Base-by-base conservation (phyloP, 2,113 vertebrate species). In the western clawed frog (Xenopus tropicalis) region DNA sequence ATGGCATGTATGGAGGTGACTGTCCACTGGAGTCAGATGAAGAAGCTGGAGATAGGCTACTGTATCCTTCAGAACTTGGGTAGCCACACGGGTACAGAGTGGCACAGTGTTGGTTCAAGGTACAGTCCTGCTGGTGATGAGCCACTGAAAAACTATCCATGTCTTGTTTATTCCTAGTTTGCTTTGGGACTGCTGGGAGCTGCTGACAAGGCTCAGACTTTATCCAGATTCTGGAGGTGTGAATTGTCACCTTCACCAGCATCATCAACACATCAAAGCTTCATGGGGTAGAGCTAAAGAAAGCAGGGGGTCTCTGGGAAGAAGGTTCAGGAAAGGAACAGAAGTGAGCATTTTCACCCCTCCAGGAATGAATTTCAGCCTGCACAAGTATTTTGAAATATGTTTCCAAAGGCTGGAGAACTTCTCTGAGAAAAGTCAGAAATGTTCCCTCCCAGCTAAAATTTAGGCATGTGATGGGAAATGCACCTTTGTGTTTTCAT, bases 241-340 rank as follows among this genome's bases (percentile, higher is more conserved):
- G 87, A 93, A 79, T 74, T 76, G 78, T 85, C 88, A 88, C 88
- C 88, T 93, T 63, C 24, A 52, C 77, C 81, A 83, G 85, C 78
- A 71, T 72, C 85, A 74, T 91, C 87, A 86, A 86, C 86, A 85
- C 91, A 86, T 81, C 82, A 89, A 85, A 81, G 81, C 80, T 79
- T 76, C 65, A 82, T 88, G 88, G 80, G 68, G 79, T 19, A 79
- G 71, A 71, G 69, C 21, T 61, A 52, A 42, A 37, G 65, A 29
- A 64, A 80, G 80, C 87, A 90, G 93, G 94, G 92, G 90, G 88
- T 91, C 90, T 89, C 90, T 96, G 91, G 89, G 90, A 85, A 86
- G 85, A 78, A 81, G 85, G 78, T 80, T 82, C 80, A 82, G 72
- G 75, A 51, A 80, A 64, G 66, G 25, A 54, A 56, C 66, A 61